Evolutionary conservation across 2,888 invertebrate genomes (phyloP).

Genomic region (Xanthorhoe designata): DNA sequence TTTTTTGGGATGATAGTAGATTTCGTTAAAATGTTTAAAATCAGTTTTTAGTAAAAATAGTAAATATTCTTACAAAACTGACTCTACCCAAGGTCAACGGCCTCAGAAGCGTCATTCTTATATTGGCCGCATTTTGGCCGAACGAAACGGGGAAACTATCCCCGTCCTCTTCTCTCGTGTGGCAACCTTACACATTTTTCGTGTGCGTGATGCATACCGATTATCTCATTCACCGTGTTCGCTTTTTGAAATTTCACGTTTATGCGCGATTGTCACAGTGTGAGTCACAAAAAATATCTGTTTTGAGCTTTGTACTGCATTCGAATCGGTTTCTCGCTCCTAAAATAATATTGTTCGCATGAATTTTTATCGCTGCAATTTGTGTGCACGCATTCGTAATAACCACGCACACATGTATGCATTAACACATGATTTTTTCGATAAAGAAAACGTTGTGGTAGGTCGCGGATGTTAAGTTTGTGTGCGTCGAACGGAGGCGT

Average conservation of each 20-base stretch:
- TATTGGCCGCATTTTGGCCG: slow-evolving; percentile 82
- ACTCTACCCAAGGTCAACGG: slow-evolving; percentile 71
- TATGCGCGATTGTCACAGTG: slow-evolving; percentile 62
- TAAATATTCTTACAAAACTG: slow-evolving; percentile 46
- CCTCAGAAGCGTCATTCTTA: slow-evolving; percentile 83
- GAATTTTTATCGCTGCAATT: slow-evolving; percentile 70
- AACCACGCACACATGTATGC: slow-evolving; percentile 33
- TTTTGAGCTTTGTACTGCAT: slow-evolving; percentile 66
- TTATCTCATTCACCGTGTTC: slow-evolving; percentile 74
- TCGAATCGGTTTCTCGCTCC: slow-evolving; percentile 62
- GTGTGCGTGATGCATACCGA: slow-evolving; percentile 81
- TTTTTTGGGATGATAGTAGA: too few relatives aligned
- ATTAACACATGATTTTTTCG: slow-evolving; percentile 40
- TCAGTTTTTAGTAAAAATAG: slow-evolving; percentile 14
- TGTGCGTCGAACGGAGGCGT: slow-evolving; percentile 54
- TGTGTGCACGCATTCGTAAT: slow-evolving; percentile 46
- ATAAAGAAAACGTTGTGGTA: slow-evolving; percentile 65
- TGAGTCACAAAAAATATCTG: slow-evolving; percentile 77
- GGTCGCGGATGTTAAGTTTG: slow-evolving; percentile 62
- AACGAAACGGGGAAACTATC: slow-evolving; percentile 69
- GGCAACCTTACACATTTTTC: slow-evolving; percentile 69
- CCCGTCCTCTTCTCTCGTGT: slow-evolving; percentile 64
- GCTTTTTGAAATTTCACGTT: slow-evolving; percentile 72
- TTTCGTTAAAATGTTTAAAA: not conserved
- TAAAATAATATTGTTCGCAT: slow-evolving; percentile 65